These are phyloP conservation scores for Caenorhabditis brenneri DNA, from an alignment of 1,140 invertebrate genomes.

Conservation along the genomic window DNA sequence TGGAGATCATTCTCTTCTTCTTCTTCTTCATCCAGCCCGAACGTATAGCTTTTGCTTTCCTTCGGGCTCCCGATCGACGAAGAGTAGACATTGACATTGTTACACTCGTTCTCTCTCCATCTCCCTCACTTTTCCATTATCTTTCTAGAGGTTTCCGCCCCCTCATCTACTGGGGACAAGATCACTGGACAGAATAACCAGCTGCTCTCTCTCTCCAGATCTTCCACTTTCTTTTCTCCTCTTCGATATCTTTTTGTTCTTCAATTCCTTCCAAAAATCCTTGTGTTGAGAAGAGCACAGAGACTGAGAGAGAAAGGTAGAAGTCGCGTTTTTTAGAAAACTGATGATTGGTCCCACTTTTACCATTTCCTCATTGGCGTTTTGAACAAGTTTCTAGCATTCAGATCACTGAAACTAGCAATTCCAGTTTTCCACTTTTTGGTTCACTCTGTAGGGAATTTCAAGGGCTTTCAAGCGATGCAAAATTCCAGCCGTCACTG, in stretches of 20 bases:
- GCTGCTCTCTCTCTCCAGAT: not conserved
- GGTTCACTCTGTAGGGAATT: too few relatives aligned
- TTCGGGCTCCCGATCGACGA: not conserved
- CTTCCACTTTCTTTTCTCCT: not conserved
- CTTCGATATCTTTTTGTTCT: too few relatives aligned
- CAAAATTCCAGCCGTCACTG: too few relatives aligned
- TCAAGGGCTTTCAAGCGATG: too few relatives aligned
- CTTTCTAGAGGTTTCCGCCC: not conserved
- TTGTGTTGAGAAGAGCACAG: not conserved
- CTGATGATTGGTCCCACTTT: not conserved
- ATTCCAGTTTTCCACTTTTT: too few relatives aligned
- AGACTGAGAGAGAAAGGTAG: constrained; percentile 1
- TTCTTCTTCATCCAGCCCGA: not conserved
- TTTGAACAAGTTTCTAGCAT: not conserved
- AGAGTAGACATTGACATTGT: not conserved
- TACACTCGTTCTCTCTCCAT: not conserved
- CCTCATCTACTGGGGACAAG: not conserved
- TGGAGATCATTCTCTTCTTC: not conserved
- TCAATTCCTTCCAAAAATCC: not conserved
- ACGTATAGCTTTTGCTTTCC: not conserved
- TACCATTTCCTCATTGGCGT: not conserved
- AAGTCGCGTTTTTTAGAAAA: not conserved
- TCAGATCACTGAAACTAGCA: not conserved
- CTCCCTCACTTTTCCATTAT: not conserved
- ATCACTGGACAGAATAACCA: not conserved